Percentiles rank a stretch among this genome's conserved stretches.
Conservation (phyloP, 2,888 invertebrate genomes). For the Prionchulus punctatus region DNA sequence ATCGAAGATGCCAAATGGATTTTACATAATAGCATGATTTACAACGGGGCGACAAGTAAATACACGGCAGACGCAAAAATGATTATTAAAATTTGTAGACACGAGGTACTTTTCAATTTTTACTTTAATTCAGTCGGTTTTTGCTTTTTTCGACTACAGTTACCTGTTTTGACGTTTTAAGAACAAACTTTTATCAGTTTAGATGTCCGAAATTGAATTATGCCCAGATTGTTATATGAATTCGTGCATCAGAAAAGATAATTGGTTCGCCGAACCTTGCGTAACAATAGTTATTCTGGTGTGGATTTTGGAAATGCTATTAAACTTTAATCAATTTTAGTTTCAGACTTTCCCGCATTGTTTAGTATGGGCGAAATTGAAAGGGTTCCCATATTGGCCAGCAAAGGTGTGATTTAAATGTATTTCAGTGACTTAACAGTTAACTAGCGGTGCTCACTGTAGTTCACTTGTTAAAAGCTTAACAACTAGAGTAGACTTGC, state of each 20-base stretch:
- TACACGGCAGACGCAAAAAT: constrained; percentile 46
- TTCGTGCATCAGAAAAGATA: constrained; percentile 58
- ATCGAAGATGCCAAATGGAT: constrained; percentile 81
- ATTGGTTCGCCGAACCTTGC: constrained; percentile 84
- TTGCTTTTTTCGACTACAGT: neutral
- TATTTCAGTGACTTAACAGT: neutral
- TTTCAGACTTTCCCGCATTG: constrained; percentile 59
- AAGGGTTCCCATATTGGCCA: constrained; percentile 94
- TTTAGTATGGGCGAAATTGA: constrained; percentile 84
- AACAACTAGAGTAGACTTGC: too few species aligned
- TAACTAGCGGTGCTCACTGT: too few species aligned
- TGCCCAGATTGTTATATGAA: constrained; percentile 79
- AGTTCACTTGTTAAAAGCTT: too few species aligned
- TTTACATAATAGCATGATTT: constrained; percentile 74
- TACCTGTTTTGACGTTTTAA: neutral
- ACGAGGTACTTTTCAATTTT: constrained; percentile 43
- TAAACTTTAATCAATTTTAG: constrained; percentile 1
- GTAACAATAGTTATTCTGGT: constrained; percentile 33
- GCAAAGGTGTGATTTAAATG: constrained; percentile 47
- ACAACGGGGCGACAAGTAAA: constrained; percentile 46
- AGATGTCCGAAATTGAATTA: constrained; percentile 71
- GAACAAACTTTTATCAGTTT: constrained; percentile 10
- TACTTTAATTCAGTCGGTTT: neutral
- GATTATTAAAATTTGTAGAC: constrained; percentile 63
- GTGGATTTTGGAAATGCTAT: neutral